These are phyloP conservation scores for Pectinophora gossypiella DNA, from an alignment of 1,140 invertebrate species.

Conservation along the genomic window DNA sequence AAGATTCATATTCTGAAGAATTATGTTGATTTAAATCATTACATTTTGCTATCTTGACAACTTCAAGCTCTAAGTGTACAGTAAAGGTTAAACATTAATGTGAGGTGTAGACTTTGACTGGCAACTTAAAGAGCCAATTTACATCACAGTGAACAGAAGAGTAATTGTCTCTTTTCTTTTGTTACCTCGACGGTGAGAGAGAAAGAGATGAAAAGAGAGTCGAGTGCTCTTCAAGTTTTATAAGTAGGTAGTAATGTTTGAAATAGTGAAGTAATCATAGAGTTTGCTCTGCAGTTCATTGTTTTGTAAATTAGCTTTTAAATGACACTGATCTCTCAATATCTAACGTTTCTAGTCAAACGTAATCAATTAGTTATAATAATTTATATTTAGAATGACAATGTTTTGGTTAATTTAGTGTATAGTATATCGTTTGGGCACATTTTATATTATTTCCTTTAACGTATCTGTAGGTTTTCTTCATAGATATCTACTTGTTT, in stretches of 20 bases:
- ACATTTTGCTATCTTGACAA: slow-evolving; percentile 13
- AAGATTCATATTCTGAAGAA: no score
- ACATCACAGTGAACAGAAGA: neutral
- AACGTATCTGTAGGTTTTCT: no score
- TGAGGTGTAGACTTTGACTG: neutral
- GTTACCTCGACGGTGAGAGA: no score
- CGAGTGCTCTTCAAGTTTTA: neutral
- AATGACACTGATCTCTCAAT: slow-evolving; percentile 43
- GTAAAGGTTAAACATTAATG: slow-evolving; percentile 12
- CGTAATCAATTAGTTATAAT: slow-evolving; percentile 20
- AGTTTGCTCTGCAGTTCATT: slow-evolving; percentile 9
- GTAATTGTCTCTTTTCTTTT: no score
- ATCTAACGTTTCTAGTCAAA: slow-evolving; percentile 64
- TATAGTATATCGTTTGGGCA: neutral
- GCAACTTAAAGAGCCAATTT: neutral
- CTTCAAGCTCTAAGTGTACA: slow-evolving; percentile 30
- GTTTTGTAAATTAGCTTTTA: slow-evolving; percentile 6
- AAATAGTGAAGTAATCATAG: neutral
- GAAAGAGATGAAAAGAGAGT: no score
- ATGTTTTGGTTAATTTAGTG: neutral
- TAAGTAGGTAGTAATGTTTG: neutral
- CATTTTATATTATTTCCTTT: no score
- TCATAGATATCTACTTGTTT: no score
- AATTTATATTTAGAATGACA: neutral
- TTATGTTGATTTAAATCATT: no score